Percentiles rank a stretch among this genome's conserved stretches.
Conservation (phyloP, 2,888 invertebrate species). For the Lagria hirta region DNA sequence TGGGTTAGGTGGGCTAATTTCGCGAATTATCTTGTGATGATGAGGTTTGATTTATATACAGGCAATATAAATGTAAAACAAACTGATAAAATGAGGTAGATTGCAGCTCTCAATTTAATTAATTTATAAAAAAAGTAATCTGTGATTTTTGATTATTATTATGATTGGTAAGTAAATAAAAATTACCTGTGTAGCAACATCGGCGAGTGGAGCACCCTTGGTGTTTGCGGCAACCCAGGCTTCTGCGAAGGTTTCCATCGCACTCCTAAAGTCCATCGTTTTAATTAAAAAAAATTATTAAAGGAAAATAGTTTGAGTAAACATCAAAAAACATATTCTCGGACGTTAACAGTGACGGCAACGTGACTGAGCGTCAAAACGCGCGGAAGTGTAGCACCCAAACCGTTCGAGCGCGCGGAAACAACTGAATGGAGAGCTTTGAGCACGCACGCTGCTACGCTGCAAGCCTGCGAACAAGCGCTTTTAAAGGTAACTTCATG, state of each 20-base stretch:
- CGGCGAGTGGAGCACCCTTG: constrained; percentile 62
- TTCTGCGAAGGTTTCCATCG: constrained; percentile 97
- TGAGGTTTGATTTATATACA: constrained; percentile 26
- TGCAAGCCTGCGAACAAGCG: too few species aligned
- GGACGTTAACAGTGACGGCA: constrained; percentile 38
- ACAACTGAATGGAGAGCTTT: constrained; percentile 41
- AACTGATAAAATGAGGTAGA: constrained; percentile 20
- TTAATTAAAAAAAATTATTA: constrained; percentile 32
- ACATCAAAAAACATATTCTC: constrained; percentile 12
- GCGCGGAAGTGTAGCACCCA: constrained; percentile 36
- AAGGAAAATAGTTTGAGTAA: constrained; percentile 12
- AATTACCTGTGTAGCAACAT: constrained; percentile 69
- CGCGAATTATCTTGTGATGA: too few species aligned
- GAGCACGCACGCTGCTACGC: too few species aligned
- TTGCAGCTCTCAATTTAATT: not conserved
- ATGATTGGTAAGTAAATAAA: too few species aligned
- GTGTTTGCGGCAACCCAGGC: constrained; percentile 94
- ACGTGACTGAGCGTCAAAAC: constrained; percentile 45
- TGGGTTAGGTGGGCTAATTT: too few species aligned
- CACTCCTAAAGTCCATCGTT: constrained; percentile 95
- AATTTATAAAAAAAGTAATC: too few species aligned
- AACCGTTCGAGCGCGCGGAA: constrained; percentile 38
- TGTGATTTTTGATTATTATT: too few species aligned
- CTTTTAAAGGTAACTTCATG: too few species aligned
- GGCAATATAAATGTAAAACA: constrained; percentile 26